A percentile compares a stretch with the other conserved stretches of the same genome.
phyloP scores from a whole-genome alignment of 2,797 vertebrate species.

The Pagetopsis macropterus region DNA sequence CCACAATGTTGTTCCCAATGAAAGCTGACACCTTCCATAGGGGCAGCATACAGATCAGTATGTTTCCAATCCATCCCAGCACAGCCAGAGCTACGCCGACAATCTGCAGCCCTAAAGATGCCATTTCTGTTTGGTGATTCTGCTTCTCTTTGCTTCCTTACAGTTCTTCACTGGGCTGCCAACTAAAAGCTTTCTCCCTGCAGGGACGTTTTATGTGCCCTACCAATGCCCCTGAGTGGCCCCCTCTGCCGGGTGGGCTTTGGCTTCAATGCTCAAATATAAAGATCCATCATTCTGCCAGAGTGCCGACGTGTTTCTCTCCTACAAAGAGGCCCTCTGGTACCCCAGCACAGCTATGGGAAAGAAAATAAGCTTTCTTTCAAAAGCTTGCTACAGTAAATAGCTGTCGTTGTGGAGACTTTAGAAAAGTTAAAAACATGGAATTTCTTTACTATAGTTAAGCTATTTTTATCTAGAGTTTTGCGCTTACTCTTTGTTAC shows the following conservation, averaged over 20 bases:
- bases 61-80: conserved; percentile 80
- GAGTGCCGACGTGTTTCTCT: conserved; percentile 45
- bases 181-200: conserved; percentile 23
- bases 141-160: not conserved
- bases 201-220: conserved; percentile 58
- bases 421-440: not conserved
- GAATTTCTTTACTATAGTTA: not conserved
- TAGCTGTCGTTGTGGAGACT: not conserved
- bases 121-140: conserved; percentile 60
- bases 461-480: not conserved
- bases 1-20: conserved; percentile 83
- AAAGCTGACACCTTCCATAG: conserved; percentile 84
- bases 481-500: not conserved
- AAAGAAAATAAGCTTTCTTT: conserved; percentile 34
- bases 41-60: conserved; percentile 80
- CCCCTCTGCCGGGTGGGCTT: conserved; percentile 73
- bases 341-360: conserved; percentile 10
- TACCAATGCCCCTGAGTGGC: conserved; percentile 17
- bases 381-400: not conserved
- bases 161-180: conserved; percentile 1
- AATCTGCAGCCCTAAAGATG: conserved; percentile 79
- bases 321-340: conserved; percentile 53
- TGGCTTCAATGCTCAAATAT: conserved; percentile 46
- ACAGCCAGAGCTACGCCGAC: conserved; percentile 76
- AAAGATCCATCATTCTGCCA: conserved; percentile 63